These are phyloP conservation scores for Amphipyra berbera DNA, from an alignment of 2,888 invertebrate species.

Conservation along the genomic window DNA sequence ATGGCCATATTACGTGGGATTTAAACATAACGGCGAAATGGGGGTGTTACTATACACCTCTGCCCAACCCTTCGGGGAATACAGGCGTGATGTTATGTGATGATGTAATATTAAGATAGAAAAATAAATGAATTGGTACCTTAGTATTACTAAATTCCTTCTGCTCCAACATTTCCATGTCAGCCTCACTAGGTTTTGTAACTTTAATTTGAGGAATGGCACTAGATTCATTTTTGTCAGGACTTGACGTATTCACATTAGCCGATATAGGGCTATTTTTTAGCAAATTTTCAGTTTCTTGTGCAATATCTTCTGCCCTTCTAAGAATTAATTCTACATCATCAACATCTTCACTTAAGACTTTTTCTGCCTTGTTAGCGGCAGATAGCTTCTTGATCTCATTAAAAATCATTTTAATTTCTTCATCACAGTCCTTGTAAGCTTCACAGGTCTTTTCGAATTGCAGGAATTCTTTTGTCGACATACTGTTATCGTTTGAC, in stretches of 20 bases:
- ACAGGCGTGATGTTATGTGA: too few species aligned
- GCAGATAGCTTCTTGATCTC: constrained; percentile 91
- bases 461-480: constrained; percentile 82
- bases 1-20: too few species aligned
- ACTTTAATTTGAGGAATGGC: constrained; percentile 82
- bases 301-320: constrained; percentile 82
- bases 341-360: constrained; percentile 76
- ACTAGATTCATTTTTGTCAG: constrained; percentile 53
- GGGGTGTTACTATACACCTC: too few species aligned
- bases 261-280: constrained; percentile 74
- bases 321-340: constrained; percentile 85
- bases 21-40: too few species aligned
- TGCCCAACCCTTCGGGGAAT: too few species aligned
- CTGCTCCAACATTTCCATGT: constrained; percentile 52
- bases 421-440: constrained; percentile 88
- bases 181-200: constrained; percentile 74
- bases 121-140: constrained; percentile 61
- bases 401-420: constrained; percentile 92
- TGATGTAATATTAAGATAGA: too few species aligned
- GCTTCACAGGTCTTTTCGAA: constrained; percentile 83
- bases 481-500: constrained; percentile 81
- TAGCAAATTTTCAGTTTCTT: constrained; percentile 79
- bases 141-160: constrained; percentile 62
- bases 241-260: constrained; percentile 51
- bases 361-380: constrained; percentile 67